These are phyloP conservation scores for Blastomussa wellsi DNA, from an alignment of 92 coral and sea anemone species.

Conservation along the genomic window DNA sequence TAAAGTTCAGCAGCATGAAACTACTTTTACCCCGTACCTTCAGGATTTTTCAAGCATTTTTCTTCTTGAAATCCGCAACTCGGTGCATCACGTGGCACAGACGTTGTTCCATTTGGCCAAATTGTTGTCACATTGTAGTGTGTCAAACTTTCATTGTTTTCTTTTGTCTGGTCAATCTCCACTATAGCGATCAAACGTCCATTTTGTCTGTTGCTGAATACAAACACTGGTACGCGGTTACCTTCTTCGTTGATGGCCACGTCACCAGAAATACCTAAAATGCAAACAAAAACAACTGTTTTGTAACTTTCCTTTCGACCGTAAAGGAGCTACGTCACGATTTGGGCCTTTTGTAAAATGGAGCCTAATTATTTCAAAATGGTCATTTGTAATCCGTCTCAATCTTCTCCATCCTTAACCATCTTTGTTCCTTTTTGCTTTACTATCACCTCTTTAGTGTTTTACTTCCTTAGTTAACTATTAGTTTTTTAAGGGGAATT, in stretches of 20 bases:
- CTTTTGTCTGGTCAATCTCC: constrained; percentile 55
- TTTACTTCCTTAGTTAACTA: no score
- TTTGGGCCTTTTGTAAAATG: no score
- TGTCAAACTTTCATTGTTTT: constrained; percentile 37
- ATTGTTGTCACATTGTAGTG: constrained; percentile 27
- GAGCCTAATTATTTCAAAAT: no score
- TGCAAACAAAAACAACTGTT: background rate
- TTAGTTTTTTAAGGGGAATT: no score
- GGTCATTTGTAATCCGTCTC: no score
- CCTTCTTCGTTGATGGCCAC: constrained; percentile 64
- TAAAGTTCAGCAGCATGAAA: no score
- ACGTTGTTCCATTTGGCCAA: constrained; percentile 80
- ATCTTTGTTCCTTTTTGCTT: no score
- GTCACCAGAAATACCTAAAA: constrained; percentile 70
- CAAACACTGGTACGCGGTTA: constrained; percentile 76
- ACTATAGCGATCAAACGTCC: constrained; percentile 42
- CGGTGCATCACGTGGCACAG: constrained; percentile 66
- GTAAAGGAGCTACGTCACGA: no score
- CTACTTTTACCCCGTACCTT: constrained; percentile 28
- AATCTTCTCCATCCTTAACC: no score
- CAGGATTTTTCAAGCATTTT: constrained; percentile 26
- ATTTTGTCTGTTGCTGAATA: constrained; percentile 68
- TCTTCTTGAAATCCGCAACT: constrained; percentile 77
- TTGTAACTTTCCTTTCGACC: background rate
- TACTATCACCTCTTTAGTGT: no score